phyloP scores from a whole-genome alignment of 2,797 vertebrate genomes.

The Hoplostethus mediterraneus region DNA sequence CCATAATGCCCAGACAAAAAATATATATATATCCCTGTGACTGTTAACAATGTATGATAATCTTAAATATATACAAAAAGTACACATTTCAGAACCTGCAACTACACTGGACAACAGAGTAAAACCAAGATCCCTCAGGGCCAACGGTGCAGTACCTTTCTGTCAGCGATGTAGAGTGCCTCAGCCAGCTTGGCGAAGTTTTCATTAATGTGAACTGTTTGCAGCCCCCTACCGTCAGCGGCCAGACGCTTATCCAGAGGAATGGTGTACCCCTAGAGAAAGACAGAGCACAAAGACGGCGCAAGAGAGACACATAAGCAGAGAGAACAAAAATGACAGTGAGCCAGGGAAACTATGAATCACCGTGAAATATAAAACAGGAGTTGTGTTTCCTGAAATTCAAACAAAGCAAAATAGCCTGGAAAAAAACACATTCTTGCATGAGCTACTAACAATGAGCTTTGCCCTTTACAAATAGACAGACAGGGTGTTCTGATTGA shows the following conservation, averaged over 20 bases:
- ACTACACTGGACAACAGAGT: neutral
- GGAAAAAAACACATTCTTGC: neutral
- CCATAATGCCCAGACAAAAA: too few relatives aligned
- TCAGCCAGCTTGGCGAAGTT: constrained; percentile 98
- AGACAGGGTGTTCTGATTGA: neutral
- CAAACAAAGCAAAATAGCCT: neutral
- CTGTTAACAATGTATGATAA: neutral
- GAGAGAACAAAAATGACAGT: neutral
- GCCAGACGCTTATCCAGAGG: constrained; percentile 97
- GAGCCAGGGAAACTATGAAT: neutral
- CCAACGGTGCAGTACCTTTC: constrained; percentile 86
- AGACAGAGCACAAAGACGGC: constrained; percentile 9
- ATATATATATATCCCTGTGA: neutral
- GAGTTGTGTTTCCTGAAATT: neutral
- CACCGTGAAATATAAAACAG: neutral
- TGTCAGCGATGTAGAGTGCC: constrained; percentile 97
- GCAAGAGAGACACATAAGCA: neutral
- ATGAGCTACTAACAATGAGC: neutral
- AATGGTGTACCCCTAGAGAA: constrained; percentile 94
- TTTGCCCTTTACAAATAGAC: neutral
- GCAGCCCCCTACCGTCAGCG: constrained; percentile 94
- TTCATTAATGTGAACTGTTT: constrained; percentile 98
- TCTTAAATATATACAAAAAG: neutral
- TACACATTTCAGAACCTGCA: neutral
- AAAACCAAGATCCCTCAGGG: neutral